Conservation (phyloP, 2,797 vertebrate species). For the Xiphophorus birchmanni region DNA sequence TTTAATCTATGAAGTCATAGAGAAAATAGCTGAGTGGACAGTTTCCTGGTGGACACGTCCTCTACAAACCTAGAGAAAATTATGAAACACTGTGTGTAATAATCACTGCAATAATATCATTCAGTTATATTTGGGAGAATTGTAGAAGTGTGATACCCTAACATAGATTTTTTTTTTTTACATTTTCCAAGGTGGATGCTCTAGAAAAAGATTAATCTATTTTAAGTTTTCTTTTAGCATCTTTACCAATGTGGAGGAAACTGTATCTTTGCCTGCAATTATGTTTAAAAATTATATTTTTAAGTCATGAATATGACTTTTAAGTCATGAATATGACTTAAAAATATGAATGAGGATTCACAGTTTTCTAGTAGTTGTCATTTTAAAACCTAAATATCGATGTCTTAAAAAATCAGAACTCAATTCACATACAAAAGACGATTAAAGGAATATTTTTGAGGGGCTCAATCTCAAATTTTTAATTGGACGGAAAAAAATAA, state of each 20-base stretch:
- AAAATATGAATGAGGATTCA: neutral
- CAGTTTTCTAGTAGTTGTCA: neutral
- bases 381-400: slow-evolving; percentile 1
- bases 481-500: neutral
- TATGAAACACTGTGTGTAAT: neutral
- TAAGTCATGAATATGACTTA: neutral
- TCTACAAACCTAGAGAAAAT: neutral
- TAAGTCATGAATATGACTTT: neutral
- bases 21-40: neutral
- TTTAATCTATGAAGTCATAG: neutral
- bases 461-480: neutral
- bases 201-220: neutral
- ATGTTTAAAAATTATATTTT: slow-evolving; percentile 3
- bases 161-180: neutral
- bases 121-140: neutral
- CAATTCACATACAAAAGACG: neutral
- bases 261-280: neutral
- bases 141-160: neutral
- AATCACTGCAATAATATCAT: neutral
- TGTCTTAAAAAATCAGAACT: neutral
- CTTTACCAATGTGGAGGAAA: neutral
- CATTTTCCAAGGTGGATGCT: neutral
- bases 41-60: neutral
- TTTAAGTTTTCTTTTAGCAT: neutral
- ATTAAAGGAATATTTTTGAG: slow-evolving; percentile 6